Evolutionary conservation across 1,140 invertebrate genomes (phyloP).

Genomic region (Dendrolimus punctatus): DNA sequence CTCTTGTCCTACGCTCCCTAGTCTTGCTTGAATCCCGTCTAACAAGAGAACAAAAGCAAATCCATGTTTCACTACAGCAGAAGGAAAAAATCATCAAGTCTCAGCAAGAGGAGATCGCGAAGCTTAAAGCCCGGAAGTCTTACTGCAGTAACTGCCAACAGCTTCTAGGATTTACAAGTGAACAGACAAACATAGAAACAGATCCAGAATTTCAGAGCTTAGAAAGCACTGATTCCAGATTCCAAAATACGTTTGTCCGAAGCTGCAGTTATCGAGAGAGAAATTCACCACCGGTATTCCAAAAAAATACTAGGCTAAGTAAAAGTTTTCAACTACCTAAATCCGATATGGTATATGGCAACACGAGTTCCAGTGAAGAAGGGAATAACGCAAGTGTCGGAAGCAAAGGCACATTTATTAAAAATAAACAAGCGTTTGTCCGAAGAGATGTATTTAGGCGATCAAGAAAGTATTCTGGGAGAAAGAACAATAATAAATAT

Average conservation of each 20-base stretch:
- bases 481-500: conserved; percentile 70
- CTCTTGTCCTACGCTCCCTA: conserved; percentile 78
- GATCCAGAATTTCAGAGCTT: conserved; percentile 73
- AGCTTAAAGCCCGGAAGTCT: conserved; percentile 69
- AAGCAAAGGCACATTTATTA: conserved; percentile 73
- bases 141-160: conserved; percentile 75
- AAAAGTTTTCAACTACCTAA: conserved; percentile 70
- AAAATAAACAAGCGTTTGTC: conserved; percentile 74
- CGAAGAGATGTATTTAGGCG: conserved; percentile 67
- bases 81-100: conserved; percentile 80
- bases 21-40: conserved; percentile 80
- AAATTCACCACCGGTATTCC: conserved; percentile 68
- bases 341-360: conserved; percentile 62
- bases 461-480: conserved; percentile 69
- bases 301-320: conserved; percentile 69
- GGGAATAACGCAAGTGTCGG: conserved; percentile 51
- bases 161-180: conserved; percentile 68
- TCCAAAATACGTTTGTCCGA: conserved; percentile 68
- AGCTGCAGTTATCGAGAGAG: conserved; percentile 74
- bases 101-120: conserved; percentile 80
- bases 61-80: conserved; percentile 77
- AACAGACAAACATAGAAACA: conserved; percentile 70
- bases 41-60: conserved; percentile 82
- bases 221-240: conserved; percentile 71
- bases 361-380: conserved; percentile 70